Evolutionary conservation across 2,797 vertebrate genomes (phyloP).

Genomic region (Morus bassanus): DNA sequence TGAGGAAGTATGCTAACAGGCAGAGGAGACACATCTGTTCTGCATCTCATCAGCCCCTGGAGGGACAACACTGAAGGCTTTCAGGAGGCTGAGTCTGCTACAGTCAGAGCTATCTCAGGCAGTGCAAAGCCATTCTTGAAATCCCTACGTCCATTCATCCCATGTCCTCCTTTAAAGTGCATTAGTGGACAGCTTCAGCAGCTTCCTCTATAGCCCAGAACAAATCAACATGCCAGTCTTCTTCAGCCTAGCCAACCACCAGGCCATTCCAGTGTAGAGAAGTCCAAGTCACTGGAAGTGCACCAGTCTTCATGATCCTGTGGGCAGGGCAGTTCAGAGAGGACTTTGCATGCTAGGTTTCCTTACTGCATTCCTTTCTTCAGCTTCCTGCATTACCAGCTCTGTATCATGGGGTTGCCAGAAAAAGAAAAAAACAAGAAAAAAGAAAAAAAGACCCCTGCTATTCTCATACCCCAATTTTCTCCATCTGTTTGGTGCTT

Average conservation of each 20-base stretch:
- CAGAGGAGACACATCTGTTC: background rate
- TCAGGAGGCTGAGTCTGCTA: background rate
- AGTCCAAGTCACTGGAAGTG: background rate
- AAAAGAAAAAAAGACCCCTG: fast-evolving
- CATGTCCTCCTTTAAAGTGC: background rate
- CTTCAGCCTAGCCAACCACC: background rate
- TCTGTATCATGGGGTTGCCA: background rate
- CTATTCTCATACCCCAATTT: background rate
- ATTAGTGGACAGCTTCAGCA: background rate
- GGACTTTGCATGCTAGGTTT: background rate
- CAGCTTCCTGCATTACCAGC: background rate
- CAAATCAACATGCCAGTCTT: background rate
- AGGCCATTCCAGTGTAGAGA: background rate
- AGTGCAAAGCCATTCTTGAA: background rate
- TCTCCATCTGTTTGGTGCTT: background rate
- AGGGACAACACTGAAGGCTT: background rate
- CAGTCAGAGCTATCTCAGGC: background rate
- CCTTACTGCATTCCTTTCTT: background rate
- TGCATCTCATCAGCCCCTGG: background rate
- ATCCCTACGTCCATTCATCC: background rate
- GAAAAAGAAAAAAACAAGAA: background rate
- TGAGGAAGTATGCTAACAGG: background rate
- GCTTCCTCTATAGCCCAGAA: background rate
- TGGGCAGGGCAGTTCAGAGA: background rate
- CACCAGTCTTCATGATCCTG: background rate